Conservation (phyloP, 2,113 vertebrate species). For the Peucedramus taeniatus region DNA sequence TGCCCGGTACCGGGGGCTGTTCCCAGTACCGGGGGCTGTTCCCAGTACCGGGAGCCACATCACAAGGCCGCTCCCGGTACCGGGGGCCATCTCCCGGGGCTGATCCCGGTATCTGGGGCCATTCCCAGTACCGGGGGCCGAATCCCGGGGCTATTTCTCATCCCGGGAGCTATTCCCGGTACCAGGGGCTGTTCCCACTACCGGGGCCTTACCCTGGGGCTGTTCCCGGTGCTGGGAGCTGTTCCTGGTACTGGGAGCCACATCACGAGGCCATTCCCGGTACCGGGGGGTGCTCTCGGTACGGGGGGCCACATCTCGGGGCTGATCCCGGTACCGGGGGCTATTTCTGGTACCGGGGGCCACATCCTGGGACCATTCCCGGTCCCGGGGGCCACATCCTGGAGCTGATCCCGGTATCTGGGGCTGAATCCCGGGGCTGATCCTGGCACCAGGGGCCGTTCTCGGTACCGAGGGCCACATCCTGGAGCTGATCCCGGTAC, state of each 20-base stretch:
- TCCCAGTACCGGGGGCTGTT: neutral
- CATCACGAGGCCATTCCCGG: no score
- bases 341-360: neutral
- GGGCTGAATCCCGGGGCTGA: neutral
- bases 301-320: neutral
- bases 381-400: neutral
- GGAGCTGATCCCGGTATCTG: no score
- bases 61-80: neutral
- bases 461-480: accelerated
- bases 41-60: neutral
- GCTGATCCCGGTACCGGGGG: no score
- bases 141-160: neutral
- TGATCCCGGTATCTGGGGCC: neutral
- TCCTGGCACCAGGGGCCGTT: neutral
- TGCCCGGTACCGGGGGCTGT: neutral
- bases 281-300: neutral
- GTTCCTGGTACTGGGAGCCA: no score
- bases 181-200: neutral
- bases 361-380: no score
- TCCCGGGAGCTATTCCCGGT: neutral
- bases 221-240: no score
- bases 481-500: neutral
- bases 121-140: neutral
- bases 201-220: no score
- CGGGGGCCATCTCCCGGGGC: neutral